Conservation (phyloP, 2,797 vertebrate species). For the Cynodonichthys magdalenae region DNA sequence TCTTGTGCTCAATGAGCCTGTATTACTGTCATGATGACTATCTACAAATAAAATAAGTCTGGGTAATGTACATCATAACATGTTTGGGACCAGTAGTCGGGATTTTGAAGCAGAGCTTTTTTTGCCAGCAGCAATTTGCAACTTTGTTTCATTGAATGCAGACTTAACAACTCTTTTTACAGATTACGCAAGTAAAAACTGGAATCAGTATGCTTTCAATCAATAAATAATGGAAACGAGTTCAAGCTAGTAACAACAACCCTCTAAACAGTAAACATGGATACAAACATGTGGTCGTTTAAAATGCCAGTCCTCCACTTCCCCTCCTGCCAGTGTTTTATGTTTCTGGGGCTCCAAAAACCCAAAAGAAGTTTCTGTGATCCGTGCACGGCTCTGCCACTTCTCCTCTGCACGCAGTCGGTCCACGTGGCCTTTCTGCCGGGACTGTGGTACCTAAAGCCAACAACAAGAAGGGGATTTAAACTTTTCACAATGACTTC, state of each 20-base stretch:
- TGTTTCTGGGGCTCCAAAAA: conserved; percentile 80
- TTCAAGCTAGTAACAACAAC: background rate
- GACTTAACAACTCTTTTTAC: background rate
- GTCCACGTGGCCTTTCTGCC: conserved; percentile 76
- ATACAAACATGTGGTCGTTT: conserved; percentile 75
- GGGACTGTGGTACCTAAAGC: conserved; percentile 60
- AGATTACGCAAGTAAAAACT: background rate
- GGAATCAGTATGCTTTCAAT: too few species aligned
- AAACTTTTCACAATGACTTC: background rate
- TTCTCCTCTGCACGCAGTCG: conserved; percentile 82
- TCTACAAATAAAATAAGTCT: background rate
- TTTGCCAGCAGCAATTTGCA: background rate
- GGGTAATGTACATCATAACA: background rate
- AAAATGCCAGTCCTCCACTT: conserved; percentile 71
- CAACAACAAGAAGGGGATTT: background rate
- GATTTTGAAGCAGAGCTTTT: background rate
- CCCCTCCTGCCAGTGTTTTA: conserved; percentile 4
- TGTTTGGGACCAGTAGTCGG: background rate
- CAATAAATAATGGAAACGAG: too few species aligned
- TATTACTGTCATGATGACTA: background rate
- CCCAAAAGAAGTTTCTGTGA: conserved; percentile 83
- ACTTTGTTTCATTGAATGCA: background rate
- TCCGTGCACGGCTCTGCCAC: conserved; percentile 82
- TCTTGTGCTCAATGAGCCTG: background rate
- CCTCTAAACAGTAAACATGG: background rate